Conservation (phyloP, 2,113 vertebrate genomes). For the Halichoerus grypus region DNA sequence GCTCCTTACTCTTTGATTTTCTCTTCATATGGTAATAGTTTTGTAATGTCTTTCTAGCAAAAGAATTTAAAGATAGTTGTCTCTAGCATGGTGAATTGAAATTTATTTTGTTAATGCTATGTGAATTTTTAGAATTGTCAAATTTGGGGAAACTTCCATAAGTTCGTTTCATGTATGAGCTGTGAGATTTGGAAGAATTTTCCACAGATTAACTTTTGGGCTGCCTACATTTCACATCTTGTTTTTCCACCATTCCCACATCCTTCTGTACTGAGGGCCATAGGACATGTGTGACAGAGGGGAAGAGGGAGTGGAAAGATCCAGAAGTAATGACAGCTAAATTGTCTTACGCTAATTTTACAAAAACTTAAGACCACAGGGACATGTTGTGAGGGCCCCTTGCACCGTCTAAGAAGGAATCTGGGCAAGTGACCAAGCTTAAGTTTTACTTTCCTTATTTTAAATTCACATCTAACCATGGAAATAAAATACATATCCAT, state of each 20-base stretch:
- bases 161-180: not conserved
- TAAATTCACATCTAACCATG: conserved; percentile 22
- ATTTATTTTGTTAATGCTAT: conserved; percentile 20
- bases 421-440: not conserved
- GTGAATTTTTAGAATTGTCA: conserved; percentile 41
- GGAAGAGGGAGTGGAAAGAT: not conserved
- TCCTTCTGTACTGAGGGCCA: not conserved
- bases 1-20: not conserved
- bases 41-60: not conserved
- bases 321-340: conserved; percentile 22
- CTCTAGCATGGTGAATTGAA: conserved; percentile 19
- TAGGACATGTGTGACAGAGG: not conserved
- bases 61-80: conserved; percentile 18
- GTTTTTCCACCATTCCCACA: not conserved
- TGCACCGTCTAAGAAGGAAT: not conserved
- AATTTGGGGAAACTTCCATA: not conserved
- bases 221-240: not conserved
- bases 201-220: not conserved
- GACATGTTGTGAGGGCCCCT: not conserved
- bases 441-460: not conserved
- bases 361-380: not conserved
- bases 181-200: conserved; percentile 32
- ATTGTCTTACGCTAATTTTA: conserved; percentile 4
- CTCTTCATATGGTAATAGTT: not conserved
- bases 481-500: conserved; percentile 5